Evolutionary conservation across 2,888 invertebrate genomes (phyloP).

Genomic region (Acleris literana): DNA sequence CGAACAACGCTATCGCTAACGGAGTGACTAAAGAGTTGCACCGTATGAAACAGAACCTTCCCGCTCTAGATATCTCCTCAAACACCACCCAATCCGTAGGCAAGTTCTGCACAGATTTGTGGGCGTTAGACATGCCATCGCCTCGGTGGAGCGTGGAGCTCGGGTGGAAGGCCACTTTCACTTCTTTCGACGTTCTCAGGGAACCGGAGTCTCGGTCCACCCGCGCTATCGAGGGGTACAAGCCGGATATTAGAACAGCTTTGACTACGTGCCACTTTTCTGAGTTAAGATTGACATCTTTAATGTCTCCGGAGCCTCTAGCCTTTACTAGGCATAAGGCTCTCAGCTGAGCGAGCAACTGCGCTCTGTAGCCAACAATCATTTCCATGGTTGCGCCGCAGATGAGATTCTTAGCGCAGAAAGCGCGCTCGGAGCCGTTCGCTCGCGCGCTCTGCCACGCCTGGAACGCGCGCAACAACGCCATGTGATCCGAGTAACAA

Average conservation of each 20-base stretch:
- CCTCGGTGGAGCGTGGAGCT: conserved; percentile 86
- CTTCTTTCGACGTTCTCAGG: conserved; percentile 86
- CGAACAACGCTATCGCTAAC: conserved; percentile 90
- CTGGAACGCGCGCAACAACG: conserved; percentile 91
- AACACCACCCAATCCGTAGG: conserved; percentile 94
- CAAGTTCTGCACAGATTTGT: conserved; percentile 69
- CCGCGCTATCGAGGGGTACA: conserved; percentile 94
- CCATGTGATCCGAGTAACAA: conserved; percentile 95
- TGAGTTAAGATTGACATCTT: conserved; percentile 92
- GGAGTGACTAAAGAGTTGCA: conserved; percentile 93
- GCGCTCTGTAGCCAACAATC: conserved; percentile 92
- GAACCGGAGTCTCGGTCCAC: conserved; percentile 86
- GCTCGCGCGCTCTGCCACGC: conserved; percentile 86
- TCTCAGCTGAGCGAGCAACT: conserved; percentile 91
- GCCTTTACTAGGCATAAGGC: conserved; percentile 89
- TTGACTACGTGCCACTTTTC: conserved; percentile 96
- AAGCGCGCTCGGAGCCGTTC: conserved; percentile 85
- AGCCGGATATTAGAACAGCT: conserved; percentile 92
- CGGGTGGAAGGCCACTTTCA: conserved; percentile 80
- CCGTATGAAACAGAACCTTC: conserved; percentile 87
- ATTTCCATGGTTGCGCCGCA: conserved; percentile 94
- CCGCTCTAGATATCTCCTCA: conserved; percentile 91
- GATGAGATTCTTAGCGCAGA: conserved; percentile 90
- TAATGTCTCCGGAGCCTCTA: conserved; percentile 85
- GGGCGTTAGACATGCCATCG: conserved; percentile 70